These are phyloP conservation scores for Drosophila multiciliata DNA, from an alignment of 2,888 invertebrate species.

Conservation along the genomic window DNA sequence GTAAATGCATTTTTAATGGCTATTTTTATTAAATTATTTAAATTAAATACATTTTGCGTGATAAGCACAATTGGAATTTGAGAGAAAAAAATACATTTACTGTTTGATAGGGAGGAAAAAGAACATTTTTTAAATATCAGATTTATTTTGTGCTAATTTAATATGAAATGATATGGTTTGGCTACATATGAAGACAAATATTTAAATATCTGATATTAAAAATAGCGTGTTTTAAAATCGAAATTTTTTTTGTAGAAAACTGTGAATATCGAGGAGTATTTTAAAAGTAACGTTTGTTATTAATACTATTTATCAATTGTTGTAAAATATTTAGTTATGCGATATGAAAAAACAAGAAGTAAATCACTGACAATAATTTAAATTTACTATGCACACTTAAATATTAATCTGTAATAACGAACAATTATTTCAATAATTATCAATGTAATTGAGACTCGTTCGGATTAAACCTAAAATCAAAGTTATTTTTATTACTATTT, in stretches of 20 bases:
- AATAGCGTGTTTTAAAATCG: too few relatives aligned
- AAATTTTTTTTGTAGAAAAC: background rate
- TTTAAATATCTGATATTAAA: too few relatives aligned
- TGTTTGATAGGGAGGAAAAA: too few relatives aligned
- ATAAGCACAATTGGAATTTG: background rate
- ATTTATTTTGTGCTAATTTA: too few relatives aligned
- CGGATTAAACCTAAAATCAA: background rate
- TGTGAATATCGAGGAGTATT: background rate
- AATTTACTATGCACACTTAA: background rate
- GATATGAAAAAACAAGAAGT: background rate
- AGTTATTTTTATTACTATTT: background rate
- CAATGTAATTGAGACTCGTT: background rate
- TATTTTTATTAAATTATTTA: constrained; percentile 22
- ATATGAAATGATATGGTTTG: background rate
- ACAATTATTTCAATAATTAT: background rate
- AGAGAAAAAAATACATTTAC: background rate
- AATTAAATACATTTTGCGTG: constrained; percentile 15
- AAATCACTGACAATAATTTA: background rate
- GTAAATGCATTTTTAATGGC: constrained; percentile 5
- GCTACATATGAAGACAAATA: too few relatives aligned
- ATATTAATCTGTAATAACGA: background rate
- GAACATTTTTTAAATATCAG: background rate
- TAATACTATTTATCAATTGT: background rate
- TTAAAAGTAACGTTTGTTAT: background rate
- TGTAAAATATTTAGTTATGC: background rate